Conservation (phyloP, 2,113 vertebrate species). For the Oreocharis arfaki region DNA sequence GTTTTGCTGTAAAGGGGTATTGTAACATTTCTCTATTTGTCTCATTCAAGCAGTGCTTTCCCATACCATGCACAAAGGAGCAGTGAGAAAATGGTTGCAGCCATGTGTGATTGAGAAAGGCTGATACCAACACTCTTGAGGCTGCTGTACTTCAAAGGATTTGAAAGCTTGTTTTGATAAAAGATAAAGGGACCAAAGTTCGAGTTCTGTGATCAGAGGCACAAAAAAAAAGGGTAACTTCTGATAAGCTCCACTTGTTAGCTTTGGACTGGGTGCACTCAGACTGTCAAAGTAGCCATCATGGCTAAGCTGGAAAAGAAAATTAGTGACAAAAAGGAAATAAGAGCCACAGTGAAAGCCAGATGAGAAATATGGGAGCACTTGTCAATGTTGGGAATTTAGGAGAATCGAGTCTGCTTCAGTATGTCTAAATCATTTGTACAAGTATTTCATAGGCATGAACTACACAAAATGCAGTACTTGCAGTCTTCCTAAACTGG, state of each 20-base stretch:
- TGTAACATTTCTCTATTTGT: slow-evolving; percentile 23
- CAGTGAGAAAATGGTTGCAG: neutral
- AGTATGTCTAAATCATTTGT: neutral
- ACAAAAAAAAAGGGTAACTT: neutral
- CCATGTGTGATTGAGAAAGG: neutral
- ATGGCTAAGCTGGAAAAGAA: slow-evolving; percentile 27
- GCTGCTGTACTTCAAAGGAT: slow-evolving; percentile 9
- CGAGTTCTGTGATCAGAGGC: slow-evolving; percentile 23
- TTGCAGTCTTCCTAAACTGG: neutral
- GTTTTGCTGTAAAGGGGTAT: neutral
- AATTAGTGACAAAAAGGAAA: slow-evolving; percentile 15
- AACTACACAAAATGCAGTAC: neutral
- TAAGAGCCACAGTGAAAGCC: neutral
- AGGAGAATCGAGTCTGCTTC: neutral
- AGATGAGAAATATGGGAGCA: neutral
- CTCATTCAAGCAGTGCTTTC: slow-evolving; percentile 1
- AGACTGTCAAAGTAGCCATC: neutral
- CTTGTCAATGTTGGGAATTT: neutral
- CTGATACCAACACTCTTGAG: slow-evolving; percentile 40
- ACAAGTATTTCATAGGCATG: neutral
- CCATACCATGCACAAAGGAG: neutral
- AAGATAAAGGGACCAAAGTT: slow-evolving; percentile 34
- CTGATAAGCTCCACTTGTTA: slow-evolving; percentile 49
- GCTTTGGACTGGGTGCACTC: neutral
- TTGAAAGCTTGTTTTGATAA: slow-evolving; percentile 42